These are phyloP conservation scores for Pithys albifrons DNA, from an alignment of 2,113 vertebrate species.

Conservation along the genomic window DNA sequence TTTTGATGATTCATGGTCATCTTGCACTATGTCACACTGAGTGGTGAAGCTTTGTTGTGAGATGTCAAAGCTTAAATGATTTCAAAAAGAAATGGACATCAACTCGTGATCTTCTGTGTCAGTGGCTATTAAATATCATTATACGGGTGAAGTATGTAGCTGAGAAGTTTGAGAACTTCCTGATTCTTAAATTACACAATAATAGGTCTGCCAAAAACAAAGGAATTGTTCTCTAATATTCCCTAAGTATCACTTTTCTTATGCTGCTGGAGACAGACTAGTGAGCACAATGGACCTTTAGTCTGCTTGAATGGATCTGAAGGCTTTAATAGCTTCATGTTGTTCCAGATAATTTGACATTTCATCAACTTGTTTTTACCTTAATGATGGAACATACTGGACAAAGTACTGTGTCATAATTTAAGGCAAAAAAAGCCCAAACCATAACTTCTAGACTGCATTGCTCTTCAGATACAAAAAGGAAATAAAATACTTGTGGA, in stretches of 20 bases:
- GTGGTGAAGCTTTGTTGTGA: neutral
- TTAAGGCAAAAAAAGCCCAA: neutral
- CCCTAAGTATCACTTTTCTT: neutral
- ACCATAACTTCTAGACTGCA: neutral
- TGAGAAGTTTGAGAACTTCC: neutral
- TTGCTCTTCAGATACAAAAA: neutral
- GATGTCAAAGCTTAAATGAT: neutral
- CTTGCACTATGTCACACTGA: neutral
- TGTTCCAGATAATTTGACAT: neutral
- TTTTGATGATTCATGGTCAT: slow-evolving; percentile 41
- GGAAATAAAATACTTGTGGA: neutral
- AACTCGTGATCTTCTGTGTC: neutral
- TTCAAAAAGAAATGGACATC: neutral
- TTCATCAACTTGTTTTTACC: neutral
- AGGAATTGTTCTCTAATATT: neutral
- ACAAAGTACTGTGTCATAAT: neutral
- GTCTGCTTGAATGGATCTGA: neutral
- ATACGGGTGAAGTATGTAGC: neutral
- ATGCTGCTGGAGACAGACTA: neutral
- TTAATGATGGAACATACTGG: neutral
- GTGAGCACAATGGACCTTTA: neutral
- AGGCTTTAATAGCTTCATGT: neutral
- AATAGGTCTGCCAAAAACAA: neutral
- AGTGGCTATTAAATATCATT: neutral
- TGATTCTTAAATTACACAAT: neutral